Evolutionary conservation across 2,797 vertebrate genomes (phyloP), one percentile per base, ranked within the genome.

Genomic region (Acanthornis magna): DNA sequence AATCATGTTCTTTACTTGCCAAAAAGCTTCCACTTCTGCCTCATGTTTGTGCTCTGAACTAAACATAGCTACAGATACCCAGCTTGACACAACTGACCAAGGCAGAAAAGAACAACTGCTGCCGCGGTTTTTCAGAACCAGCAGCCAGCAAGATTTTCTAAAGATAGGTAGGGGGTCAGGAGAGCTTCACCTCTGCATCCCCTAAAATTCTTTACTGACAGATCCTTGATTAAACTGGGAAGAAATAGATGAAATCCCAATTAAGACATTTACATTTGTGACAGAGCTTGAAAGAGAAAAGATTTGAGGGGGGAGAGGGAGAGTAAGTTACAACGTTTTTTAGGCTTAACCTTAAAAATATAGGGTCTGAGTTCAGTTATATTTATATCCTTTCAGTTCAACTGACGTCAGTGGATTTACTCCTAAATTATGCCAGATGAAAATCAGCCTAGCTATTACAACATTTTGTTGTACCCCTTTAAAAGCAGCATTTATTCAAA

Each of bases 71-170:
- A 57, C 60, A 88, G 71, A 93, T 61, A 91, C 2, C 2, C 21
- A 63, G 71, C 83, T 84, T 86, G 76, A 95, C 76, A 95, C 55
- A 88, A 95, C 45, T 91, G 94, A 95, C 95, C 94, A 88, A n/a
- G 40, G 82, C 74, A 66, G 77, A 82, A 92, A 72, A 88, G 82
- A 78, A 75, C 75, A 93, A 92, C 74, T 93, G 53, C 70, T 91
- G 73, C 53, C 7, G n/a, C 2, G 3, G 19, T 50, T 91, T 93
- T 92, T 86, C 77, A 94, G 76, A 76, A 84, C 34, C 54, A 81
- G 62, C 45, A 93, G 88, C 74, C 76, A 90, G 16, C 0, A 6
- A 68, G 66, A 85, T 90, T 92, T 94, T 85, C 93, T 92, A 90
- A 93, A 86, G 73, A 93, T 82, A 91, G 79, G 73, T 7, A 47